Evolutionary conservation across 1,140 invertebrate genomes (phyloP).

Genomic region (Macrobrachium nipponense): DNA sequence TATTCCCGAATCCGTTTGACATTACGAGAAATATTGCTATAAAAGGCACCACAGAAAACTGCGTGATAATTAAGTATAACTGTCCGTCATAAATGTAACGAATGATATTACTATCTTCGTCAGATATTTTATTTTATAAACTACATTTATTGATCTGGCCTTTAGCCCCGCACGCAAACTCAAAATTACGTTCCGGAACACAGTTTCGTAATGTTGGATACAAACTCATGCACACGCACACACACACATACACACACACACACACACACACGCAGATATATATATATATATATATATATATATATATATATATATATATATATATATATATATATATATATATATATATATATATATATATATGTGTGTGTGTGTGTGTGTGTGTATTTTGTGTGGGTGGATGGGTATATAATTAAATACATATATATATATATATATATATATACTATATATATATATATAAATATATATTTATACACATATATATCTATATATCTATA

Average conservation of each 20-base stretch:
- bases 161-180: too few relatives aligned
- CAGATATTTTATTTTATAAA: not conserved
- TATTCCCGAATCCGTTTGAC: too few relatives aligned
- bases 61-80: too few relatives aligned
- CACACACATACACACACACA: too few relatives aligned
- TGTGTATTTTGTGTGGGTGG: too few relatives aligned
- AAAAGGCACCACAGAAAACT: too few relatives aligned
- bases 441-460: not conserved
- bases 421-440: constrained; percentile 15
- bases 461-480: not conserved
- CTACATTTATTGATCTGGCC: not conserved
- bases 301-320: constrained; percentile 8
- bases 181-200: too few relatives aligned
- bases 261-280: too few relatives aligned
- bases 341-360: constrained; percentile 24
- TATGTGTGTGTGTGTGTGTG: not conserved
- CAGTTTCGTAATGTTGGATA: not conserved
- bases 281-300: not conserved
- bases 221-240: not conserved
- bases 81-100: too few relatives aligned
- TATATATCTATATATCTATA: too few relatives aligned
- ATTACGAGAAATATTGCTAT: too few relatives aligned
- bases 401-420: constrained; percentile 18
- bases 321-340: constrained; percentile 26
- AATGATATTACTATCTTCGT: not conserved